Conservation (phyloP, 35 echinoderm and acorn worm species). For the Lytechinus variegatus region DNA sequence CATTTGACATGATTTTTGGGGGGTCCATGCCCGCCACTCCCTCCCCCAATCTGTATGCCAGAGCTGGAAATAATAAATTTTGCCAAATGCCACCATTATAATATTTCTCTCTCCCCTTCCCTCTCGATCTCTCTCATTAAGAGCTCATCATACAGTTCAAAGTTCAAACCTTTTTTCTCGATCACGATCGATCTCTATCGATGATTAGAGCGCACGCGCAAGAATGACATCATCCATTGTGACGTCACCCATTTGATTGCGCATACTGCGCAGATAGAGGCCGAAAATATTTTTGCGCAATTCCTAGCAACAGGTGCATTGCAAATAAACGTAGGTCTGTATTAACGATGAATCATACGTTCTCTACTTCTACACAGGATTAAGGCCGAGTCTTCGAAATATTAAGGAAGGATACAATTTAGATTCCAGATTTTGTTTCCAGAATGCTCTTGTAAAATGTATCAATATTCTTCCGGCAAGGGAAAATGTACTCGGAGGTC, state of each 20-base stretch:
- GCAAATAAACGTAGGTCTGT: too few species aligned
- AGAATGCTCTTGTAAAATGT: neutral
- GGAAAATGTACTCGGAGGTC: neutral
- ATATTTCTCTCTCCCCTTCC: neutral
- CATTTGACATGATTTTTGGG: too few species aligned
- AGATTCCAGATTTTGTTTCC: too few species aligned
- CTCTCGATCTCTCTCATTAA: too few species aligned
- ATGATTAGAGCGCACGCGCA: neutral
- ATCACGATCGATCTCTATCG: too few species aligned
- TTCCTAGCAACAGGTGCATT: neutral
- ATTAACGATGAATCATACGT: neutral
- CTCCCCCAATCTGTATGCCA: too few species aligned
- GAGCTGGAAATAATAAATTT: neutral
- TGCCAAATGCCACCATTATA: neutral
- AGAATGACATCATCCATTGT: neutral
- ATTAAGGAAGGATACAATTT: neutral
- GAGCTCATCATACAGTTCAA: too few species aligned
- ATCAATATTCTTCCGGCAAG: neutral
- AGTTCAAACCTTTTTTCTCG: too few species aligned
- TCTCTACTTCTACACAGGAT: neutral
- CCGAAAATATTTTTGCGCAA: neutral
- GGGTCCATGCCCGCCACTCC: too few species aligned
- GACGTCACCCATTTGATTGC: neutral
- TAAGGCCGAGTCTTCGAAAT: neutral
- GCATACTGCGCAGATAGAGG: neutral